Base-by-base conservation (phyloP, 2,888 invertebrate genomes). In the Hirtodrosophila histrioides region DNA sequence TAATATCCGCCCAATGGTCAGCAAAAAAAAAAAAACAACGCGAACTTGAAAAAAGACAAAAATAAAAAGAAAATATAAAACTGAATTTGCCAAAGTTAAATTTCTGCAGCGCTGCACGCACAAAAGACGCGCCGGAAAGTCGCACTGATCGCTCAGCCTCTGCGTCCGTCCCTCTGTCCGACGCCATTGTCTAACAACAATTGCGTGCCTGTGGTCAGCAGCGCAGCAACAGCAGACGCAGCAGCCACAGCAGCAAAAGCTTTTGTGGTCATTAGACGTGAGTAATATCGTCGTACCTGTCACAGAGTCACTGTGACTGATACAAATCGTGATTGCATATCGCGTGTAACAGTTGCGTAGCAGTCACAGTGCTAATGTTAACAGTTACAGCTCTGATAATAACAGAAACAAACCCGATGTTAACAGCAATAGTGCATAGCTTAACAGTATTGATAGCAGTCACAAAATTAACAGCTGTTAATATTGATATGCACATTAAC, bases 1-100 rank as follows among this genome's bases (percentile, higher is more conserved):
- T 83, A 86, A 89, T 88, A 87, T 88, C 88, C 88, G 88, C 82
- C 81, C 89, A 87, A 77, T 75, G 88, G 84, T 84, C 84, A 84
- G 83, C 57, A 33, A 23, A 31, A 9, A 4, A 44, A 53, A 35
- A 37, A 70, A 44, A 53, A 35, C 33, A 70, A 60, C 43, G 41
- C 54, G 70, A 69, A 70, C 61, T 68, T 41, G 36, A 46, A 51
- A 54, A 46, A 46, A n/a, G 9, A 31, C 5, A 31, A 0, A 3
- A 31, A 9, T 7, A 31, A 43, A n/a, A 29, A 40, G 4, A 7
- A 35, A n/a, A 29, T 3, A 27, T 7, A 12, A 11, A 27, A 40
- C 7, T 17, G 8, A n/a, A 70, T 37, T 41, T n/a, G 45, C 33
- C 44, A 69, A 49, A 45, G 40, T 46, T 23, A 50, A 73, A 69